These are phyloP conservation scores for Phalacrocorax aristotelis DNA, from an alignment of 2,113 vertebrate species.

Conservation along the genomic window DNA sequence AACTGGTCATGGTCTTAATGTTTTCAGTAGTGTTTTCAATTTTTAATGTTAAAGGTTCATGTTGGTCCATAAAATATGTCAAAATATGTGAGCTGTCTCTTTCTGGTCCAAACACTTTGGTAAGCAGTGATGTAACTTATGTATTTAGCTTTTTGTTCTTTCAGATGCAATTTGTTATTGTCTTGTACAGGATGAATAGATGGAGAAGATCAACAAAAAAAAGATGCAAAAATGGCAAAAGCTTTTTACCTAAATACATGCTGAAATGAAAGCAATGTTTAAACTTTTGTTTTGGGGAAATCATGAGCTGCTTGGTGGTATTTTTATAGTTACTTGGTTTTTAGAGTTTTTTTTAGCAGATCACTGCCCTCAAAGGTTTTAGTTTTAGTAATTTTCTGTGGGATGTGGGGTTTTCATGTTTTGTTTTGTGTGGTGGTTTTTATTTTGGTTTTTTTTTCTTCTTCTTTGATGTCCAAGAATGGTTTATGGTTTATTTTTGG, in stretches of 20 bases:
- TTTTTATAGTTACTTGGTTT: neutral
- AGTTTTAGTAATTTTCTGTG: neutral
- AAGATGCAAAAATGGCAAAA: neutral
- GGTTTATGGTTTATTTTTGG: neutral
- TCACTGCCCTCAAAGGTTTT: neutral
- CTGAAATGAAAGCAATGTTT: neutral
- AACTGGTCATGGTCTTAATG: neutral
- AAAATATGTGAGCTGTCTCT: neutral
- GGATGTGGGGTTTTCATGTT: neutral
- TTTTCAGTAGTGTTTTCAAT: neutral
- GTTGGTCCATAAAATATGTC: neutral
- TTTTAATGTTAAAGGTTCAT: neutral
- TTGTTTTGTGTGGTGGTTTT: neutral
- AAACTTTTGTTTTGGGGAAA: neutral
- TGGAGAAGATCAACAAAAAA: neutral
- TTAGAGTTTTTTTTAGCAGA: neutral
- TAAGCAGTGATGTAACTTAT: neutral
- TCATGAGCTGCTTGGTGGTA: neutral
- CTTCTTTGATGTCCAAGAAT: neutral
- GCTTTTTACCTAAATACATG: neutral
- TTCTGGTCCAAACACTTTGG: neutral
- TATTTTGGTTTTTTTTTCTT: neutral
- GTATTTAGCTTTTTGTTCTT: neutral
- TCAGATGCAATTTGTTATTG: neutral
- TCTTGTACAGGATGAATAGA: neutral